phyloP scores from a whole-genome alignment of 1,140 invertebrate genomes.

The Lasioglossum albipes region DNA sequence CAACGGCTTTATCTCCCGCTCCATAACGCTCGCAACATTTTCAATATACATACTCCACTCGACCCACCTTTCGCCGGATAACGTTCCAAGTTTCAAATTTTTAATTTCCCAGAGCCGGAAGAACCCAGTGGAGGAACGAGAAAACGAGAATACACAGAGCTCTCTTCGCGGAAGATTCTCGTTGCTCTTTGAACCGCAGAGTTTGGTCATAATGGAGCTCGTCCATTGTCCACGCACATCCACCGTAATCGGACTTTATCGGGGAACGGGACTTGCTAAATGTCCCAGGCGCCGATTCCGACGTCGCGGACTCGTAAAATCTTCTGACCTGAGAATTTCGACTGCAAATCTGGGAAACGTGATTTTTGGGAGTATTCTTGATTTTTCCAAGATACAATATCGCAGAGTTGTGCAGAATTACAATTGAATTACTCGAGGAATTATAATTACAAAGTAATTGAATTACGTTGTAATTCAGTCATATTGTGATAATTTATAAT shows the following conservation, averaged over 20 bases:
- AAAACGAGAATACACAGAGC: neutral
- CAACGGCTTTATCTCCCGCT: neutral
- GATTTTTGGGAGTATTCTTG: too few species aligned
- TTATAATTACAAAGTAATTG: too few species aligned
- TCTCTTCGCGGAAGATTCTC: too few species aligned
- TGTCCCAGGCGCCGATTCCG: too few species aligned
- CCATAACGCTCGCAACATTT: neutral
- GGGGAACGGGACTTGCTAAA: neutral
- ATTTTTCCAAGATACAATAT: too few species aligned
- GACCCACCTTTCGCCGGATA: neutral
- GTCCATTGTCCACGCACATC: constrained; percentile 15
- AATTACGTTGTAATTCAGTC: too few species aligned
- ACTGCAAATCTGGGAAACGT: too few species aligned
- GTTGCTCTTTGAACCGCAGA: neutral
- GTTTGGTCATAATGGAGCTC: neutral
- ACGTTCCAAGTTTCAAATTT: neutral
- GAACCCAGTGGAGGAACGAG: neutral
- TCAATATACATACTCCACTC: neutral
- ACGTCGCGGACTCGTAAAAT: too few species aligned
- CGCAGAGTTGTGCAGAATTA: too few species aligned
- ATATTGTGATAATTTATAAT: too few species aligned
- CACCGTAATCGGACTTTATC: constrained; percentile 14
- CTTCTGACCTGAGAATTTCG: too few species aligned
- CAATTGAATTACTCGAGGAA: too few species aligned
- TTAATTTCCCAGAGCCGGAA: neutral